Evolutionary conservation across 2,113 vertebrate species (phyloP), one percentile per base, ranked within the genome.

Genomic region (Corythaeola cristata): DNA sequence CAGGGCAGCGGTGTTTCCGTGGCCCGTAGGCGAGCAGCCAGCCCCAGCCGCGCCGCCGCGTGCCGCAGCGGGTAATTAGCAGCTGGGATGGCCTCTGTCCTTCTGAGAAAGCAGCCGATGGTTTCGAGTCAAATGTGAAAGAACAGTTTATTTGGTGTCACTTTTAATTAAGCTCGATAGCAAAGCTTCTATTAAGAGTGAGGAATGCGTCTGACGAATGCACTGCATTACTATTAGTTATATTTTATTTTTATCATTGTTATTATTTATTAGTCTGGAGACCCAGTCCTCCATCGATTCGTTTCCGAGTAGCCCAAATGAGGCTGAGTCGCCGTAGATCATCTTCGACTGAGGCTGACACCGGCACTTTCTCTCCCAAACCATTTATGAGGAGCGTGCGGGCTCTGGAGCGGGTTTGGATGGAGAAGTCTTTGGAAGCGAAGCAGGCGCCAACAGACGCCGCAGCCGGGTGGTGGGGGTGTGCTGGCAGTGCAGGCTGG

Each of bases 191-290:
- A 2, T 50, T 37, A 45, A 62, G 14, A 8, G 58, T 68, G 64
- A 87, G 84, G 37, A 33, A 52, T 37, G 52, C 16, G 59, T 39
- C 80, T 33, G 45, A 1, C 13, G 60, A 63, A 71, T 3, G 52
- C 19, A 3, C 12, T 0, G 5, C 39, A 5, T 41, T 92, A 8
- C 53, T 62, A 14, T 58, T 66, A 27, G 55, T 84, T 85, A 4
- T 45, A 64, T 78, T 93, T 96, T 90, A 75, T 78, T 93, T 85
- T 96, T 80, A 92, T 63, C 39, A 14, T 39, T 77, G 85, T 56
- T 95, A 52, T 89, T 94, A 91, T 95, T 96, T 95, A 95, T 89
- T 87, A 76, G 94, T 24, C 80, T 96, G 86, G 85, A 93, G 92
- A 63, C 79, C 68, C 63, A 15, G 67, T 0, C 62, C 78, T 33